Evolutionary conservation across 2,888 invertebrate genomes (phyloP).

Genomic region (Tineola bisselliella): DNA sequence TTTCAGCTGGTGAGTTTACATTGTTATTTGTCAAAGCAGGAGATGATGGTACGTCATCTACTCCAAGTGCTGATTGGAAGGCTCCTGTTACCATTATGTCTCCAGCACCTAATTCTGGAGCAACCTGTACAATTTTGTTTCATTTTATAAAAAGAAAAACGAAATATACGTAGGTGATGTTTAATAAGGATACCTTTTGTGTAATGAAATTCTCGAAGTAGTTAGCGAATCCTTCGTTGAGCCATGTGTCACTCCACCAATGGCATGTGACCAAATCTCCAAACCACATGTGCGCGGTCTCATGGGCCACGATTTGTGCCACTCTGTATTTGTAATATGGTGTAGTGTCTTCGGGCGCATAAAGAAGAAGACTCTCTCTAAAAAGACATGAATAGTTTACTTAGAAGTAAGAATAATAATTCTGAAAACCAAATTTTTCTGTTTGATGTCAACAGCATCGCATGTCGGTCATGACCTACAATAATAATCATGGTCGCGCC

Average conservation of each 20-base stretch:
- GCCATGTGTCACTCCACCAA: conserved; percentile 81
- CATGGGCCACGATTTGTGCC: conserved; percentile 75
- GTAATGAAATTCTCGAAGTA: conserved; percentile 77
- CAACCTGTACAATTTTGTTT: conserved; percentile 48
- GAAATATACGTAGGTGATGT: neutral
- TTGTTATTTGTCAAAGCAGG: conserved; percentile 67
- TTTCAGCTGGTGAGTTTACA: conserved; percentile 70
- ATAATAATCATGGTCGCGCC: neutral
- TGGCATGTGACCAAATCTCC: conserved; percentile 79
- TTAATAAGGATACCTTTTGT: conserved; percentile 25
- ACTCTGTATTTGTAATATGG: conserved; percentile 63
- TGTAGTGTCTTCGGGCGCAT: conserved; percentile 49
- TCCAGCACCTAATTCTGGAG: conserved; percentile 69
- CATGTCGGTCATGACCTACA: conserved; percentile 2
- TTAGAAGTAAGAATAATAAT: neutral
- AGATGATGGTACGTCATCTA: conserved; percentile 59
- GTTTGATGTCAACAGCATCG: neutral
- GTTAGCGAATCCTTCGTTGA: conserved; percentile 76
- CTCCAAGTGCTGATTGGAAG: conserved; percentile 70
- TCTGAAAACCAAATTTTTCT: neutral
- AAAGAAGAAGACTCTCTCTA: conserved; percentile 55
- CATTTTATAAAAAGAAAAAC: neutral
- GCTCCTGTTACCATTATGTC: conserved; percentile 72
- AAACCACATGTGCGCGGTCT: conserved; percentile 87
- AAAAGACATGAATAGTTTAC: conserved; percentile 16